Evolutionary conservation across 1,140 invertebrate genomes (phyloP).

Genomic region (Ostrea denselamellosa): DNA sequence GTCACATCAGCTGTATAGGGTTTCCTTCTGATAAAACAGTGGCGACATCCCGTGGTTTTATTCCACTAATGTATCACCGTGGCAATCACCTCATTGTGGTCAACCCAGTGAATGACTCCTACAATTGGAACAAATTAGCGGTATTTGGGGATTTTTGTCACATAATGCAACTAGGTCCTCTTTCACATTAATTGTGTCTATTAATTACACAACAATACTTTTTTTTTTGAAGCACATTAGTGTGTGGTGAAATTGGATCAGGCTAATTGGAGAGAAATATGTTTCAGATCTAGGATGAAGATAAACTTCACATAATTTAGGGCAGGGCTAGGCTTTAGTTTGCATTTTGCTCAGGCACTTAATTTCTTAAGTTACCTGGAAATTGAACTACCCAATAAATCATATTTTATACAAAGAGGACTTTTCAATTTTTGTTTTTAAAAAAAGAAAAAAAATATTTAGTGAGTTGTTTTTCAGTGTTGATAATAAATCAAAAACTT

Average conservation of each 20-base stretch:
- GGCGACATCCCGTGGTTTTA: conserved; percentile 13
- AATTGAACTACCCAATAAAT: background rate
- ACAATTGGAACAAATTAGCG: conserved; percentile 17
- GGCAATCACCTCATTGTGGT: conserved; percentile 3
- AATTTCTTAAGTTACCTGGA: background rate
- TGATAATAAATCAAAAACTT: too few species aligned
- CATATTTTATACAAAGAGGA: conserved; percentile 9
- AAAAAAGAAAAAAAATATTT: background rate
- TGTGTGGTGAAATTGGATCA: background rate
- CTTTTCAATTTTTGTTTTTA: background rate
- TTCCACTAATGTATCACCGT: conserved; percentile 25
- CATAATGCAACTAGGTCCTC: conserved; percentile 33
- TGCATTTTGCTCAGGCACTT: conserved; percentile 10
- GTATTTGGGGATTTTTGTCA: conserved; percentile 32
- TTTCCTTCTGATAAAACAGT: conserved; percentile 13
- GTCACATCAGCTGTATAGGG: conserved; percentile 25
- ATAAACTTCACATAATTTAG: background rate
- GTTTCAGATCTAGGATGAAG: conserved; percentile 7
- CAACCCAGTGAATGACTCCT: conserved; percentile 20
- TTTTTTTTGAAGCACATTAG: background rate
- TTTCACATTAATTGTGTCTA: conserved; percentile 33
- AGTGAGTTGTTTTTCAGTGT: background rate
- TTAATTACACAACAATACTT: conserved; percentile 35
- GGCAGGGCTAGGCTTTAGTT: background rate
- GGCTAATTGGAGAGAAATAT: conserved; percentile 24